phyloP scores from a whole-genome alignment of 2,888 invertebrate genomes.

The Spodoptera littoralis region DNA sequence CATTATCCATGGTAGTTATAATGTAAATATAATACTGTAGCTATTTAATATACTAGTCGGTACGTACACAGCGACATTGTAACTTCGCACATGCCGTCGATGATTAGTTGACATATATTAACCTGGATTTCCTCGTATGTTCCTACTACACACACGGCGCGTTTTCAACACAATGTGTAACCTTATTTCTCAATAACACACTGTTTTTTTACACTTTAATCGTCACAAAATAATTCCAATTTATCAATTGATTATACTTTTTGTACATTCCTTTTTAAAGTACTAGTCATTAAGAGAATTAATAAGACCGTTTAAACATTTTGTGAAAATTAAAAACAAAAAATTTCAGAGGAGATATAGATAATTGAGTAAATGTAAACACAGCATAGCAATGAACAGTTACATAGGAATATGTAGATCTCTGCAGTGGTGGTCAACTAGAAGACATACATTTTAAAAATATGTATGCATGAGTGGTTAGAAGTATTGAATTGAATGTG shows the following conservation, averaged over 20 bases:
- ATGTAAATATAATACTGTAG: constrained; percentile 72
- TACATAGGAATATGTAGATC: constrained; percentile 38
- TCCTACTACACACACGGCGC: constrained; percentile 50
- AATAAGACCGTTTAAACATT: constrained; percentile 46
- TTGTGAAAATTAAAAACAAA: constrained; percentile 45
- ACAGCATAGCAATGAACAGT: constrained; percentile 37
- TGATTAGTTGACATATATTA: constrained; percentile 40
- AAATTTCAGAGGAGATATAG: constrained; percentile 29
- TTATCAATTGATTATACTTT: constrained; percentile 52
- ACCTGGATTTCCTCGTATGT: constrained; percentile 52
- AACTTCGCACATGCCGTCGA: constrained; percentile 48
- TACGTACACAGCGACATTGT: constrained; percentile 57
- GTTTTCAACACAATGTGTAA: constrained; percentile 46
- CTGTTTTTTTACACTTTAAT: constrained; percentile 36
- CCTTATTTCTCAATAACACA: constrained; percentile 31
- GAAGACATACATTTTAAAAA: background rate
- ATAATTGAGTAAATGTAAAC: constrained; percentile 47
- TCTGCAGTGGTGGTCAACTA: background rate
- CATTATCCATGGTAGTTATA: constrained; percentile 67
- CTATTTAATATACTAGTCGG: constrained; percentile 66
- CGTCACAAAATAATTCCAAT: constrained; percentile 60
- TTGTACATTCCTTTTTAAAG: constrained; percentile 64
- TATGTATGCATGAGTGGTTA: no score
- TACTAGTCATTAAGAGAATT: constrained; percentile 66
- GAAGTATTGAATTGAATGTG: no score